Conservation (phyloP, 2,113 vertebrate genomes). For the Beaufortia kweichowensis region DNA sequence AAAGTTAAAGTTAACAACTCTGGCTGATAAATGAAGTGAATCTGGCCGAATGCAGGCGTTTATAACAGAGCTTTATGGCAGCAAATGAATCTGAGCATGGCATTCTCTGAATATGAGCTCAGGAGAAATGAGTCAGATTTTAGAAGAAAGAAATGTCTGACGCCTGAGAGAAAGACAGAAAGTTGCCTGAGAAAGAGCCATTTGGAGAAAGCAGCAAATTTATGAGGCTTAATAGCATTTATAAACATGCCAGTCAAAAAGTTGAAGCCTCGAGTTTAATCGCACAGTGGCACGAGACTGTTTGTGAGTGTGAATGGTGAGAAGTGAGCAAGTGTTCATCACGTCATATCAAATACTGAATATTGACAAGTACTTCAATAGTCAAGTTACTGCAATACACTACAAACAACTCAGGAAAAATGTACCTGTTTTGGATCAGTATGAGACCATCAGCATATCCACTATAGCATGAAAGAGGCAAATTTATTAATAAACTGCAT, state of each 20-base stretch:
- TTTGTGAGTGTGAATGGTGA: not conserved
- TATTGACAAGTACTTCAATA: no score
- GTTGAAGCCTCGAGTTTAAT: conserved; percentile 4
- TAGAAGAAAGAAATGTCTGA: not conserved
- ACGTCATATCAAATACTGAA: no score
- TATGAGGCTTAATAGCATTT: conserved; percentile 8
- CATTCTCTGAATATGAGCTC: conserved; percentile 36
- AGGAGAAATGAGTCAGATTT: conserved; percentile 27
- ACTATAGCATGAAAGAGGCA: no score
- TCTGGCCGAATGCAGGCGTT: not conserved
- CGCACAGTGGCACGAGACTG: not conserved
- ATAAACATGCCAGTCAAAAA: conserved; percentile 20
- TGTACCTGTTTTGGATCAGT: no score
- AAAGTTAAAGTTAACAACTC: not conserved
- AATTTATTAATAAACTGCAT: no score
- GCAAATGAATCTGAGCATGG: not conserved
- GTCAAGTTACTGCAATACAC: no score
- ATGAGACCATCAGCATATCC: no score
- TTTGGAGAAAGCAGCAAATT: not conserved
- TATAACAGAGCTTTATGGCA: not conserved
- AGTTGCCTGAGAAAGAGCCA: conserved; percentile 32
- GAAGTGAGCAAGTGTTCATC: no score
- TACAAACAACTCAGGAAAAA: no score
- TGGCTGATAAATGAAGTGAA: not conserved
- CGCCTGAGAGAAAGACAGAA: conserved; percentile 7